A percentile compares a stretch with the other conserved stretches of the same genome.
Conservation (phyloP, 1,140 invertebrate genomes). For the Cryptotermes secundus region DNA sequence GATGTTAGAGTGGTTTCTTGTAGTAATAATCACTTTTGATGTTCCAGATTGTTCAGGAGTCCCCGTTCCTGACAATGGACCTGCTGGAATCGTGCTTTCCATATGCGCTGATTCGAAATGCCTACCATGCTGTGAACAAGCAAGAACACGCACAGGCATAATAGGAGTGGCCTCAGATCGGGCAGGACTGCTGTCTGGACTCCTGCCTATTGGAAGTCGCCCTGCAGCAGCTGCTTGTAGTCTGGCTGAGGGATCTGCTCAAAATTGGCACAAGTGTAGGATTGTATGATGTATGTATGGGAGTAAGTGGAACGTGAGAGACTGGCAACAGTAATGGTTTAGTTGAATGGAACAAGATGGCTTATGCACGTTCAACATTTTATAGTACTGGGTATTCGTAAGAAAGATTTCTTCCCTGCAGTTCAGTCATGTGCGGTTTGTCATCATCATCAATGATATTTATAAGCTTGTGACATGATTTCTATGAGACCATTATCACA, state of each 20-base stretch:
- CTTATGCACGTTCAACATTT: background rate
- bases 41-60: conserved; percentile 90
- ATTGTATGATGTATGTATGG: background rate
- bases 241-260: background rate
- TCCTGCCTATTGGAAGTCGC: background rate
- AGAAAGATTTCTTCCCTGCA: background rate
- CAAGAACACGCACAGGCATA: conserved; percentile 61
- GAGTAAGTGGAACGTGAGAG: background rate
- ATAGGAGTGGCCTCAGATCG: background rate
- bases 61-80: conserved; percentile 97
- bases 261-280: background rate
- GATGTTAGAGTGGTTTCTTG: too few species aligned
- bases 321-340: background rate
- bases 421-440: background rate
- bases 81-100: conserved; percentile 97
- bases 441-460: background rate
- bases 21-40: conserved; percentile 36
- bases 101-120: conserved; percentile 93
- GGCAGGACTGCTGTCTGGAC: background rate
- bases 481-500: background rate
- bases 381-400: background rate
- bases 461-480: background rate
- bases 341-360: background rate
- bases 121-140: conserved; percentile 94
- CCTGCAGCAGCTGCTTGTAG: conserved; percentile 10